Evolutionary conservation across 2,888 invertebrate species (phyloP).

Genomic region (Lacanobia wlatinum): DNA sequence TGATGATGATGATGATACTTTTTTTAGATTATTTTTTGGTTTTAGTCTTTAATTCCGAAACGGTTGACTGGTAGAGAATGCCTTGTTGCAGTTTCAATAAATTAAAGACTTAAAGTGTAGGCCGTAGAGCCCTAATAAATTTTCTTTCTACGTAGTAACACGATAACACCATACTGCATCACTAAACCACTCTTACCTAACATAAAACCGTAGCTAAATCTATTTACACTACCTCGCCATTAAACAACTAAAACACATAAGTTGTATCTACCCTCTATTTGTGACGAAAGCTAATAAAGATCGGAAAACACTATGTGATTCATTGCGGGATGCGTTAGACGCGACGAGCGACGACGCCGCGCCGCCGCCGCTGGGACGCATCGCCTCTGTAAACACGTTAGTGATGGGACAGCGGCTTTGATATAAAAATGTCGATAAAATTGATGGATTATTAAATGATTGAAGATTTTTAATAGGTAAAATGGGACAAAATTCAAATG

Average conservation of each 20-base stretch:
- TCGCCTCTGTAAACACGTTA: constrained; percentile 59
- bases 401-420: constrained; percentile 24
- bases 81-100: too few relatives aligned
- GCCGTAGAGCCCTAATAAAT: too few relatives aligned
- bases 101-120: too few relatives aligned
- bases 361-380: constrained; percentile 52
- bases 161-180: constrained; percentile 12
- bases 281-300: constrained; percentile 61
- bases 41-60: too few relatives aligned
- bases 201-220: neutral
- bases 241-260: constrained; percentile 17
- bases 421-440: constrained; percentile 33
- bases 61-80: too few relatives aligned
- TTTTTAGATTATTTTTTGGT: too few relatives aligned
- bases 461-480: too few relatives aligned
- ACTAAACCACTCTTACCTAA: constrained; percentile 4
- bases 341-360: constrained; percentile 44
- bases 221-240: constrained; percentile 7
- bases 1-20: too few relatives aligned
- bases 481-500: too few relatives aligned
- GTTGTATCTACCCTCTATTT: constrained; percentile 53
- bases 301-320: constrained; percentile 53
- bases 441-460: neutral
- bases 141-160: neutral
- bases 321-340: constrained; percentile 57